These are phyloP conservation scores for Hirtodrosophila confusa DNA, from an alignment of 2,888 invertebrate species.

Conservation along the genomic window DNA sequence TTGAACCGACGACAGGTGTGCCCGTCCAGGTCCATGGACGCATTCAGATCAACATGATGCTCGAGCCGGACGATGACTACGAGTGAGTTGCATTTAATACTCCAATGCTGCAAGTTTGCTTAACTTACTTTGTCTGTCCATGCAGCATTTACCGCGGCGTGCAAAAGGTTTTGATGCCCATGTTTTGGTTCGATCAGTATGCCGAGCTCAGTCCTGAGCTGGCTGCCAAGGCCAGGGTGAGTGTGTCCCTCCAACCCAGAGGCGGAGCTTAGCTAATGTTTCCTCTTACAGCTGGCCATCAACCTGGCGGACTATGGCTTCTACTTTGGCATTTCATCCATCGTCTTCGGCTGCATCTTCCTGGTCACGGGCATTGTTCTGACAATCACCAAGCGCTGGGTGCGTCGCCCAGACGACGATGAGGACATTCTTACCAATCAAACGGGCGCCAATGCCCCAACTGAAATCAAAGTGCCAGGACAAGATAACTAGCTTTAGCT, in stretches of 20 bases:
- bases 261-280: too few relatives aligned
- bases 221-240: conserved; percentile 84
- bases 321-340: conserved; percentile 76
- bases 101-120: not conserved
- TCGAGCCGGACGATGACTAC: conserved; percentile 85
- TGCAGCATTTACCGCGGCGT: conserved; percentile 86
- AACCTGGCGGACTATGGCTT: conserved; percentile 78
- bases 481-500: conserved; percentile 48
- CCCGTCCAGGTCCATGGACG: conserved; percentile 90
- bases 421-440: conserved; percentile 76
- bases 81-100: conserved; percentile 84
- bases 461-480: conserved; percentile 70
- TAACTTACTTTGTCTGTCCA: conserved; percentile 34
- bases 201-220: conserved; percentile 86
- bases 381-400: conserved; percentile 81
- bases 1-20: conserved; percentile 92
- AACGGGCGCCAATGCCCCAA: conserved; percentile 5
- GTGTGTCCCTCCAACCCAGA: not conserved
- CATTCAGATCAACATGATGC: conserved; percentile 90
- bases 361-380: conserved; percentile 76
- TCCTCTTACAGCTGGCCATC: conserved; percentile 72
- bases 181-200: conserved; percentile 91
- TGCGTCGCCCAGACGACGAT: conserved; percentile 69
- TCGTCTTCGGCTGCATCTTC: conserved; percentile 74
- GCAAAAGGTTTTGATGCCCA: conserved; percentile 87